A percentile compares a stretch with the other conserved stretches of the same genome.
Conservation (phyloP, 2,797 vertebrate species). For the Australoheros facetus region DNA sequence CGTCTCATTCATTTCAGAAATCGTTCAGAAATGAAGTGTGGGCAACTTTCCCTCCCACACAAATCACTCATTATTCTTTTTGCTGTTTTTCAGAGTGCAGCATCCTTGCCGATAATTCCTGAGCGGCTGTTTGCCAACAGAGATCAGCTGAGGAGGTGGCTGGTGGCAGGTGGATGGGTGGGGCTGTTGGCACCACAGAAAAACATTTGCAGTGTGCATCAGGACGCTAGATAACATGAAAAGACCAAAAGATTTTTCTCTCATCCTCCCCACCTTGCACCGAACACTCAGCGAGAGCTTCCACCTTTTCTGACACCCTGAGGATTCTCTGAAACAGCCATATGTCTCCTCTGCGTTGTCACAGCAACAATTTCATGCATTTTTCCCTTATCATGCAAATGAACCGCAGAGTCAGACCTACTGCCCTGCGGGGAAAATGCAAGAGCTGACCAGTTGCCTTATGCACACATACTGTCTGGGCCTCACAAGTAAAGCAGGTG, state of each 20-base stretch:
- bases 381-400: conserved; percentile 66
- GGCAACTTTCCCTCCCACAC: conserved; percentile 57
- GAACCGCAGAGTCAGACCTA: conserved; percentile 34
- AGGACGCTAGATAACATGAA: conserved; percentile 15
- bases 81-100: conserved; percentile 13
- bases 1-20: conserved; percentile 46
- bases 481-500: not conserved
- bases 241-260: conserved; percentile 7
- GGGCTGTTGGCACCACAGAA: conserved; percentile 2
- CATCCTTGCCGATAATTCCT: conserved; percentile 40
- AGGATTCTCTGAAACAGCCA: conserved; percentile 58
- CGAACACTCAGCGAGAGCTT: conserved; percentile 44
- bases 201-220: conserved; percentile 14
- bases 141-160: not conserved
- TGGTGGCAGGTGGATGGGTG: not conserved
- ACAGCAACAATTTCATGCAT: conserved; percentile 65
- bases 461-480: not conserved
- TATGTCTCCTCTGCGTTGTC: conserved; percentile 66
- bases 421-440: conserved; percentile 23
- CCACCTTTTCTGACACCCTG: conserved; percentile 65
- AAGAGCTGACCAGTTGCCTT: conserved; percentile 9
- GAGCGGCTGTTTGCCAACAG: conserved; percentile 33
- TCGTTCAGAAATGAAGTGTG: conserved; percentile 55
- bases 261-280: not conserved
- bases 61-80: conserved; percentile 42